Conservation (phyloP, 1,140 invertebrate genomes). For the Adelges cooleyi region DNA sequence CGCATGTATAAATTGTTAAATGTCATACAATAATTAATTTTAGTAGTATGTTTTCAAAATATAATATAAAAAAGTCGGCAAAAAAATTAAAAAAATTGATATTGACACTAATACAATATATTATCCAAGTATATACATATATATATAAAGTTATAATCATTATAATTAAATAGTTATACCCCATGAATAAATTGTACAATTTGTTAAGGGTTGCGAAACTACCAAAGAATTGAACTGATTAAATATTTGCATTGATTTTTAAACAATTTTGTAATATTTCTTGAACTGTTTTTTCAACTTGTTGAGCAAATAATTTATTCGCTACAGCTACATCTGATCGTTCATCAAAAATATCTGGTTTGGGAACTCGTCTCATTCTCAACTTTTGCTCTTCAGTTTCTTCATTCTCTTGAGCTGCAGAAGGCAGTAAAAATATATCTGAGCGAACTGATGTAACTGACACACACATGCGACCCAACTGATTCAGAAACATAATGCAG, state of each 20-base stretch:
- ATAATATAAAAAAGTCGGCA: no score
- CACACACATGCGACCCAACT: slow-evolving; percentile 72
- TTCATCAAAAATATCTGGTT: slow-evolving; percentile 23
- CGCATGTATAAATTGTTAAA: no score
- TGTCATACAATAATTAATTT: no score
- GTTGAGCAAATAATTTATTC: slow-evolving; percentile 21
- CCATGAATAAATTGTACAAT: no score
- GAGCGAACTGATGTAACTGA: slow-evolving; percentile 66
- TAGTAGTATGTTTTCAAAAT: no score
- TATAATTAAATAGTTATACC: no score
- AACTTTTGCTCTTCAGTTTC: slow-evolving; percentile 10
- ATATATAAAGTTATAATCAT: no score
- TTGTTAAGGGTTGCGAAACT: no score
- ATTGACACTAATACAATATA: no score
- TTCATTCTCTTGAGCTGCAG: background rate
- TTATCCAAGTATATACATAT: no score
- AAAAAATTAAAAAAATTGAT: no score
- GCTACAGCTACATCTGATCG: slow-evolving; percentile 12
- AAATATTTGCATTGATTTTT: slow-evolving; percentile 9
- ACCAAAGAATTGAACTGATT: no score
- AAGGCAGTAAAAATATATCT: slow-evolving; percentile 19
- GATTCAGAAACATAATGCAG: slow-evolving; percentile 68
- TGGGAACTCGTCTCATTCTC: slow-evolving; percentile 7
- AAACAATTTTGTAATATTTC: slow-evolving; percentile 21
- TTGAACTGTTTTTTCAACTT: slow-evolving; percentile 15